Base-by-base conservation (phyloP, 2,888 invertebrate genomes). In the Drosophila emarginata region DNA sequence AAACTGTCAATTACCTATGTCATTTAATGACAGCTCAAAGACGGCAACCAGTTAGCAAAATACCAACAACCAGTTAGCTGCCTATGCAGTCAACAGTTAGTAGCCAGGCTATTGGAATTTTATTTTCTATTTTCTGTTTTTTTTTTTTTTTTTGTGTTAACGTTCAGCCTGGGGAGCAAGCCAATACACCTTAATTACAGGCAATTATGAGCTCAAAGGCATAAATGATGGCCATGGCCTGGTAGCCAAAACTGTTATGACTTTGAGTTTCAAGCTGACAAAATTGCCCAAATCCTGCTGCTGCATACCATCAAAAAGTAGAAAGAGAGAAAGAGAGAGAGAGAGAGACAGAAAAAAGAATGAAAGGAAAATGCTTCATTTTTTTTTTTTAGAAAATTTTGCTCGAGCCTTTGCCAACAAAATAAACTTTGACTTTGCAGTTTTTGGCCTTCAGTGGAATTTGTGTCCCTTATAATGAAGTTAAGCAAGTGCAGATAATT, bases 181-280 rank as follows among this genome's bases (percentile, higher is more conserved):
- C 62, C 78, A 79, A 87, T 85, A 79, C 81, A 76, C 82, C 88
- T 88, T 83, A 88, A 83, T 83, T 88, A 83, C 84, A 74, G 80
- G 76, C 88, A 88, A 86, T 86, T 83, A 86, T 88, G 87, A 68
- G 84, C 81, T 88, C 84, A 83, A 83, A 83, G 83, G 82, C 82
- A 83, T 83, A 83, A 88, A 76, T 88, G 80, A 83, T 88, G 87
- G 72, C 53, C 61, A 45, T 45, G 37, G 58, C 18, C 58, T 51
- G 60, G 21, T n/a, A 28, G 60, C 18, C 51, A 74, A 69, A 86
- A 83, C 71, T 73, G 76, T 82, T 82, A 87, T 82, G 81, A 86
- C 86, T 83, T 79, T 86, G 54, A 66, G 77, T 62, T 62, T 50
- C 51, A 53, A 78, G 82, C 78, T 67, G 75, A 69, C 86, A 63